Evolutionary conservation across 2,797 vertebrate genomes (phyloP).

Genomic region (Halcyon leucocephala): DNA sequence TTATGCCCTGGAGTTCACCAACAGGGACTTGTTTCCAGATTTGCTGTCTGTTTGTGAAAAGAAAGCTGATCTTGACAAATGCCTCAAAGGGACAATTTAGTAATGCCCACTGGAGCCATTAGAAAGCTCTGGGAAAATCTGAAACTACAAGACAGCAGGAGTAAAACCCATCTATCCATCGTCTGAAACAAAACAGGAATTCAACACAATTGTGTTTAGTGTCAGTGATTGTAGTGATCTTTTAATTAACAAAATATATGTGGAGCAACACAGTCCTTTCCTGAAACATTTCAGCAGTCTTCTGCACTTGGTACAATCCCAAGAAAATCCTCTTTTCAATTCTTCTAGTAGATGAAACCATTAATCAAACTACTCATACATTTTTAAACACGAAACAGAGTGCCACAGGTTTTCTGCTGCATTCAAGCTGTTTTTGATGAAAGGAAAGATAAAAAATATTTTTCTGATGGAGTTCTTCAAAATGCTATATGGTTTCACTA

Average conservation of each 20-base stretch:
- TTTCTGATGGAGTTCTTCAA: not conserved
- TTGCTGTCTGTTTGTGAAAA: not conserved
- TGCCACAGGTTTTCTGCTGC: not conserved
- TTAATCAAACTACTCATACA: constrained; percentile 32
- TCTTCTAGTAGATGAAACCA: not conserved
- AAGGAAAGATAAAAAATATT: constrained; percentile 22
- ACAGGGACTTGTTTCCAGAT: not conserved
- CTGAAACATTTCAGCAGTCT: not conserved
- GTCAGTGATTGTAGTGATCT: not conserved
- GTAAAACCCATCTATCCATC: not conserved
- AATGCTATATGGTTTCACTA: not conserved
- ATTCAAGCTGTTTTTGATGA: constrained; percentile 27
- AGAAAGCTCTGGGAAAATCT: not conserved
- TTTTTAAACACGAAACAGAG: constrained; percentile 38
- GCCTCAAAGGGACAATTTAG: not conserved
- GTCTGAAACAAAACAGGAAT: constrained; percentile 9
- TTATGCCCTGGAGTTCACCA: not conserved
- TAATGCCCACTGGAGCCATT: not conserved
- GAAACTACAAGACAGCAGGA: not conserved
- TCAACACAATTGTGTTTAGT: constrained; percentile 2
- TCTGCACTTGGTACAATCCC: not conserved
- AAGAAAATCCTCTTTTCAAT: not conserved
- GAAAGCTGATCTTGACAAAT: not conserved
- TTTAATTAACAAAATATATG: constrained; percentile 19
- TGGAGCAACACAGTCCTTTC: not conserved